A percentile compares a stretch with the other conserved stretches of the same genome.
phyloP scores from a whole-genome alignment of 1,140 invertebrate species.

The Gonatopus flavifemur region DNA sequence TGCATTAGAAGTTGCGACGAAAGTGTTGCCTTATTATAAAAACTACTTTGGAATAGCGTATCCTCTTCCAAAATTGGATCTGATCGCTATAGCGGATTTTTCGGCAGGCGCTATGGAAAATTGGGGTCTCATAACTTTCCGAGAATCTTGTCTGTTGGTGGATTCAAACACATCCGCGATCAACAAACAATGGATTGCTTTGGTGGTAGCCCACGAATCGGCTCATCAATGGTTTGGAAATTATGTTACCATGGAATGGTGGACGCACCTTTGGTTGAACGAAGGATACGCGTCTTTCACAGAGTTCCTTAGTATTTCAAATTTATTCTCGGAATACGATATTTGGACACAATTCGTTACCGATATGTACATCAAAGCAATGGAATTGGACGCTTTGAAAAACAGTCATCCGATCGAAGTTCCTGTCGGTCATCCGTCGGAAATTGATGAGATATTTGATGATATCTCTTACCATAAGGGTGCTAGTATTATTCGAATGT shows the following conservation, averaged over 20 bases:
- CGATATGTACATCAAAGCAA: conserved; percentile 76
- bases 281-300: conserved; percentile 92
- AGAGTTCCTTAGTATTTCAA: conserved; percentile 83
- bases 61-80: conserved; percentile 93
- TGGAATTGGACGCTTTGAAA: conserved; percentile 86
- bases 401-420: conserved; percentile 92
- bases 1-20: conserved; percentile 83
- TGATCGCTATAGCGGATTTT: conserved; percentile 94
- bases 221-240: conserved; percentile 91
- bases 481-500: conserved; percentile 93
- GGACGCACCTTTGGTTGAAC: conserved; percentile 86
- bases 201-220: conserved; percentile 86
- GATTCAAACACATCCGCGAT: conserved; percentile 83
- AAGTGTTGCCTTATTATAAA: conserved; percentile 90
- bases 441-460: conserved; percentile 96
- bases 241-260: conserved; percentile 91
- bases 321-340: conserved; percentile 88
- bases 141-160: conserved; percentile 81
- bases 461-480: conserved; percentile 94
- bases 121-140: conserved; percentile 85
- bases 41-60: conserved; percentile 94
- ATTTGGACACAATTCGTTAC: conserved; percentile 93
- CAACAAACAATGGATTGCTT: conserved; percentile 82
- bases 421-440: conserved; percentile 82
- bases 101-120: conserved; percentile 95